Conservation (phyloP, 2,888 invertebrate genomes). For the Ophioninae sp. region DNA sequence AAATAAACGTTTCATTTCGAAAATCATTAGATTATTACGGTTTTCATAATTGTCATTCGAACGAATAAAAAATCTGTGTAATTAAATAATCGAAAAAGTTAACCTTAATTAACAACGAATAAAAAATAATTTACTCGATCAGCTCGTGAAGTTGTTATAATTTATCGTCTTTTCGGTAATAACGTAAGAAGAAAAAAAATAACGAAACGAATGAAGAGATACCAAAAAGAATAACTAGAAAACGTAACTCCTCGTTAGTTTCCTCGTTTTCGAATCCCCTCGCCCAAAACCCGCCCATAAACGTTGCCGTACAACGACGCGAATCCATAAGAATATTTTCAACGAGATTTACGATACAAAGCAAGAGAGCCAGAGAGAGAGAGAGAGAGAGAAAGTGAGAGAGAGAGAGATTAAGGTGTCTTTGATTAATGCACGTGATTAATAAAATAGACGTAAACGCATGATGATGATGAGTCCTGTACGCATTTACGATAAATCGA, state of each 20-base stretch:
- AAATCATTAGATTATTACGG: too few relatives aligned
- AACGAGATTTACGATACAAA: slow-evolving; percentile 54
- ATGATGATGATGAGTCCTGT: slow-evolving; percentile 30
- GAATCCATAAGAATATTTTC: slow-evolving; percentile 62
- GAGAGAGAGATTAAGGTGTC: slow-evolving; percentile 14
- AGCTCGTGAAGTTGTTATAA: neutral
- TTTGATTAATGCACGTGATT: slow-evolving; percentile 52
- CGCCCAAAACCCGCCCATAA: slow-evolving; percentile 44
- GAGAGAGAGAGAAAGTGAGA: slow-evolving; percentile 9
- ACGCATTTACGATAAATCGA: slow-evolving; percentile 52
- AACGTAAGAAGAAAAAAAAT: neutral
- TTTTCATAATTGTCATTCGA: too few relatives aligned
- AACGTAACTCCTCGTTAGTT: slow-evolving; percentile 46
- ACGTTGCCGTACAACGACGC: slow-evolving; percentile 56
- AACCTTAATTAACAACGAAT: neutral
- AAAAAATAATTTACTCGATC: neutral
- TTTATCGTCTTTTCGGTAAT: too few relatives aligned
- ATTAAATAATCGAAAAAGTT: too few relatives aligned
- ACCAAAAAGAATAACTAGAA: slow-evolving; percentile 16
- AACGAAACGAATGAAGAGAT: too few relatives aligned
- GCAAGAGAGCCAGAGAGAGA: neutral
- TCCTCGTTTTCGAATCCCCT: slow-evolving; percentile 30
- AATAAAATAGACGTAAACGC: neutral
- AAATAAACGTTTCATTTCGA: too few relatives aligned
- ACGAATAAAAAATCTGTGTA: too few relatives aligned